Evolutionary conservation across 2,888 invertebrate species (phyloP), one percentile per base, ranked within the genome.

Genomic region (Julus scanicus): DNA sequence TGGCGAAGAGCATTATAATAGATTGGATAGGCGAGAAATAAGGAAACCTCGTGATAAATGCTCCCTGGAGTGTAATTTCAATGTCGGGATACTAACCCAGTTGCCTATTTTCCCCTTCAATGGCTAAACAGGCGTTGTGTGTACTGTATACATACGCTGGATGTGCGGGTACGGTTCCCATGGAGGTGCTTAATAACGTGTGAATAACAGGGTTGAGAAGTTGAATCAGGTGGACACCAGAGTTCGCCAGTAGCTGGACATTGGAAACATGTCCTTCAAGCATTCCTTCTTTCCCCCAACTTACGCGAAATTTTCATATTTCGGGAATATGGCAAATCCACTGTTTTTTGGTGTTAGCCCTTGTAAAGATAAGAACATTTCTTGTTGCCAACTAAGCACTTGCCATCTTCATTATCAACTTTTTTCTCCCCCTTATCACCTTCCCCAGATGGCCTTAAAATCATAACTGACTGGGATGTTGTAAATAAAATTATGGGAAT

Each of bases 11-110:
- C 71, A 29, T 71, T 29, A n/a, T 71, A 71, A 71, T 71, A 29
- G 71, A 71, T 71, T 71, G 71, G 71, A 71, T 29, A n/a, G 29
- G 71, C 63, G 63, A n/a, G 63, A 63, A 63, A 63, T 63, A 63
- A 63, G 63, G 63, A 63, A 63, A 63, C 71, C 71, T 71, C 71
- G 71, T 71, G 71, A 71, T 71, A 71, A 71, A 29, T 71, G 71
- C 11, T 71, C 71, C 71, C 71, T 29, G 71, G 71, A 71, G 71
- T 71, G 71, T 71, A 71, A 71, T 71, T 71, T 71, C 71, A 71
- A 71, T 71, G 71, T 71, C 29, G 71, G 71, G 71, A 71, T 29
- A 71, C 29, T 71, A 71, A 71, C 71, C 71, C 29, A 71, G 71
- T 71, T 71, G 71, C 71, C 71, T 29, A 71, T 71, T 71, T 71